phyloP scores from a whole-genome alignment of 2,888 invertebrate genomes.

The Ethmia dodecea region DNA sequence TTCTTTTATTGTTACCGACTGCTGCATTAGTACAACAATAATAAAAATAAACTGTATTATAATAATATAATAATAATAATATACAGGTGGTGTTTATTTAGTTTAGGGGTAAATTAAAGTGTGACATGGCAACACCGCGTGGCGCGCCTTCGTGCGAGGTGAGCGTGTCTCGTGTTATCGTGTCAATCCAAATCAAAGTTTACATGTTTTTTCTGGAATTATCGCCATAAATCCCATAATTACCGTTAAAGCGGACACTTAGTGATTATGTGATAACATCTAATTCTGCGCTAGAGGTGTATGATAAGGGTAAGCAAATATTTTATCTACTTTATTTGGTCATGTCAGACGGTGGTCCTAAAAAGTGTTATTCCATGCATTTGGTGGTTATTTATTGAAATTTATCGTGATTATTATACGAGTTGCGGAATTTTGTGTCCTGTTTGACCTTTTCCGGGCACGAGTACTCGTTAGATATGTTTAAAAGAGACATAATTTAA shows the following conservation, averaged over 20 bases:
- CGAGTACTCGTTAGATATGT: no score
- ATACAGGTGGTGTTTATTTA: not conserved
- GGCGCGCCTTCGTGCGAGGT: slow-evolving; percentile 54
- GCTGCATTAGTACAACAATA: no score
- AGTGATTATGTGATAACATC: slow-evolving; percentile 71
- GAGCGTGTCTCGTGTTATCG: slow-evolving; percentile 36
- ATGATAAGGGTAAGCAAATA: slow-evolving; percentile 68
- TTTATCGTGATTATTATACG: no score
- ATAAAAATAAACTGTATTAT: no score
- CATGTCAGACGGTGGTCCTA: slow-evolving; percentile 36
- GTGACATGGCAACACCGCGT: slow-evolving; percentile 46
- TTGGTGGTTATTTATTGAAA: slow-evolving; percentile 24
- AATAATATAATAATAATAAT: no score
- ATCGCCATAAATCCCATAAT: slow-evolving; percentile 36
- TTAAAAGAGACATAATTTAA: not conserved
- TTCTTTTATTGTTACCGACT: no score
- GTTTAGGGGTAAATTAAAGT: not conserved
- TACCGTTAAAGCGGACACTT: slow-evolving; percentile 42
- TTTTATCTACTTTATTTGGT: slow-evolving; percentile 34
- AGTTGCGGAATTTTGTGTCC: no score
- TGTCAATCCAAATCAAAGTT: slow-evolving; percentile 60
- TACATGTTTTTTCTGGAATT: slow-evolving; percentile 53
- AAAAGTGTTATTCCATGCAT: slow-evolving; percentile 27
- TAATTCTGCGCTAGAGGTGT: slow-evolving; percentile 53
- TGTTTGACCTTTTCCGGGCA: no score